Base-by-base conservation (phyloP, 2,797 vertebrate genomes). In the Acrocephalus scirpaceus region DNA sequence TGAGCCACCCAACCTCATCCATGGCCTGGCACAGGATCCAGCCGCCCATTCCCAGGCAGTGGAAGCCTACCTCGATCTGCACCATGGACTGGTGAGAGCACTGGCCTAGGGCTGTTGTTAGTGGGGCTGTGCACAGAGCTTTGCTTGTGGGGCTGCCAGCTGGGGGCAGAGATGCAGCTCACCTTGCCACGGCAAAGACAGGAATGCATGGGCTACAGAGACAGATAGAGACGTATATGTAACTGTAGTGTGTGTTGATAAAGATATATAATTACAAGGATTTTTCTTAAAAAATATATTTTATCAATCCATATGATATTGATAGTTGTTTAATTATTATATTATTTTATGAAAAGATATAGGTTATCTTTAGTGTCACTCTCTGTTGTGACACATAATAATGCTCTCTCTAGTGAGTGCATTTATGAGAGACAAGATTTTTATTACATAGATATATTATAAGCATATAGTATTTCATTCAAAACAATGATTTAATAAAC, bases 21-120 rank as follows among this genome's bases (percentile, higher is more conserved):
- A 5, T 0, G 0, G 5, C 30, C 25, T 30, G 54, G 65, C 5
- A 5, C 36, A 7, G 30, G 20, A 44, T 29, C 3, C 0, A 11
- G 38, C 38, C 11, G 38, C 38, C 38, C 38, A 38, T 11, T 38
- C 38, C 38, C 38, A 38, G 38, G 38, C 38, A 5, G 11, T 38
- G 10, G 38, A 5, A 29, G 25, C 25, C 30, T 29, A 8, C 54
- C 20, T 50, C 0, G 2, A 9, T 42, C 77, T 25, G 54, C 0
- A 0, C 20, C 20, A 7, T 34, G 0, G 0, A 16, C 32, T 51
- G 54, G 10, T 30, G 11, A 5, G 13, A 42, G 38, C 34, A 32
- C 36, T 12, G 16, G 45, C 20, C 25, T 7, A 5, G 25, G 45
- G 65, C 30, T 1, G 0, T 8, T 30, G 25, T 51, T 44, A 34